phyloP scores from a whole-genome alignment of 2,113 vertebrate genomes.

The Ammospiza nelsoni region DNA sequence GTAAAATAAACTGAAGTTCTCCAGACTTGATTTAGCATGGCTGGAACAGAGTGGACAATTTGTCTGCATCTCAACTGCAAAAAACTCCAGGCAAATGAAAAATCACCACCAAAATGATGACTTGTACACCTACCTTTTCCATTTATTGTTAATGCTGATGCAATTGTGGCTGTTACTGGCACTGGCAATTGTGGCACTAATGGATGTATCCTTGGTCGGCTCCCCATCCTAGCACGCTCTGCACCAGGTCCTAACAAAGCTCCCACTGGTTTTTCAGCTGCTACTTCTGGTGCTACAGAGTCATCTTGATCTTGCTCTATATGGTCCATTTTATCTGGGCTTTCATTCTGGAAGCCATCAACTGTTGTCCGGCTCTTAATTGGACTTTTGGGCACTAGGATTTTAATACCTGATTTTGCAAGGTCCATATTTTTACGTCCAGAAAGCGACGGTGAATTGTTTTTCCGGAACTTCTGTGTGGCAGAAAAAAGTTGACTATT shows the following conservation, averaged over 20 bases:
- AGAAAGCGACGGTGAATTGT: slow-evolving; percentile 66
- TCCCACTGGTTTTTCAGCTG: slow-evolving; percentile 86
- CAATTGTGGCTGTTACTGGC: slow-evolving; percentile 83
- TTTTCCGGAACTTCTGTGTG: slow-evolving; percentile 81
- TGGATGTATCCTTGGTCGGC: slow-evolving; percentile 85
- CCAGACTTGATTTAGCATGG: not conserved
- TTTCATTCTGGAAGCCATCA: slow-evolving; percentile 88
- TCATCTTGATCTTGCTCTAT: slow-evolving; percentile 86
- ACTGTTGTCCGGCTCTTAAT: slow-evolving; percentile 87
- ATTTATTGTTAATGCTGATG: slow-evolving; percentile 81
- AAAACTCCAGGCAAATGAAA: not conserved
- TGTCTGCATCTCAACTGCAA: not conserved
- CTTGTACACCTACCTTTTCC: slow-evolving; percentile 82
- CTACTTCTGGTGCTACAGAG: slow-evolving; percentile 88
- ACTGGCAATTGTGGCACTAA: slow-evolving; percentile 77
- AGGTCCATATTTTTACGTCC: slow-evolving; percentile 91
- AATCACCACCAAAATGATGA: not conserved
- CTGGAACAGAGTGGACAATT: not conserved
- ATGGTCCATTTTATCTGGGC: slow-evolving; percentile 87
- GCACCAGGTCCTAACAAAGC: slow-evolving; percentile 87
- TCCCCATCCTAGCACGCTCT: slow-evolving; percentile 95
- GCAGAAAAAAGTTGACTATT: slow-evolving; percentile 71
- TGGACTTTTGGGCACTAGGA: slow-evolving; percentile 95
- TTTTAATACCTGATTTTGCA: slow-evolving; percentile 93
- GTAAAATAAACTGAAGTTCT: not conserved